Conservation (phyloP, 2,888 invertebrate genomes). For the Mythimna pallens region DNA sequence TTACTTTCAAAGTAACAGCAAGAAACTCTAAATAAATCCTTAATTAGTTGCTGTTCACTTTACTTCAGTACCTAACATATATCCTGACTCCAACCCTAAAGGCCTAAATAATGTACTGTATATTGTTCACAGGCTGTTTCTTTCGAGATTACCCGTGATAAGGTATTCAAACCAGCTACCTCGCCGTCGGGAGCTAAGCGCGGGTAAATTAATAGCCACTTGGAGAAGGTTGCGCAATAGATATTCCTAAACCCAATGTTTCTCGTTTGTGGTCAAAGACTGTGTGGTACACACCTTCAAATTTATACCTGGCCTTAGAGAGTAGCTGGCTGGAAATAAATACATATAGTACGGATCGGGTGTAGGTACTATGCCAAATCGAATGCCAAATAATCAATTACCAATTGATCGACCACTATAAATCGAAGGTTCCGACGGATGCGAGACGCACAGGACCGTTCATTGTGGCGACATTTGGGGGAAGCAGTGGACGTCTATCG, state of each 20-base stretch:
- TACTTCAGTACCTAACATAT: background rate
- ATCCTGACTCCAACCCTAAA: background rate
- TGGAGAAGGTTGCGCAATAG: conserved; percentile 41
- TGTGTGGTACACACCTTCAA: conserved; percentile 21
- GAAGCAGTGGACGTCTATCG: too few species aligned
- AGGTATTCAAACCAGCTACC: conserved; percentile 25
- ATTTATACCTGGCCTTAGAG: background rate
- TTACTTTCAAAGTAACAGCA: background rate
- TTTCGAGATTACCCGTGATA: conserved; percentile 23
- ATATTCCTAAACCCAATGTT: conserved; percentile 40
- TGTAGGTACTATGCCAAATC: too few species aligned
- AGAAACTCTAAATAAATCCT: conserved; percentile 16
- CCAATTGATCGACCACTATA: too few species aligned
- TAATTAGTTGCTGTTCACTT: conserved; percentile 4
- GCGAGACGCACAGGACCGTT: too few species aligned
- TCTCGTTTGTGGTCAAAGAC: conserved; percentile 41
- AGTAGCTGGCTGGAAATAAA: too few species aligned
- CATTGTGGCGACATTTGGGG: too few species aligned
- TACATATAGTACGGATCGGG: too few species aligned
- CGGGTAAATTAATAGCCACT: conserved; percentile 49
- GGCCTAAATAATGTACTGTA: conserved; percentile 35
- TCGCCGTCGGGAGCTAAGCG: conserved; percentile 29
- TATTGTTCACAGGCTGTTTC: conserved; percentile 32
- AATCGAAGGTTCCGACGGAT: too few species aligned
- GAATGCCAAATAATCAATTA: too few species aligned